Evolutionary conservation across 2,113 vertebrate species (phyloP), one percentile per base, ranked within the genome.

Genomic region (Leptosomus discolor): DNA sequence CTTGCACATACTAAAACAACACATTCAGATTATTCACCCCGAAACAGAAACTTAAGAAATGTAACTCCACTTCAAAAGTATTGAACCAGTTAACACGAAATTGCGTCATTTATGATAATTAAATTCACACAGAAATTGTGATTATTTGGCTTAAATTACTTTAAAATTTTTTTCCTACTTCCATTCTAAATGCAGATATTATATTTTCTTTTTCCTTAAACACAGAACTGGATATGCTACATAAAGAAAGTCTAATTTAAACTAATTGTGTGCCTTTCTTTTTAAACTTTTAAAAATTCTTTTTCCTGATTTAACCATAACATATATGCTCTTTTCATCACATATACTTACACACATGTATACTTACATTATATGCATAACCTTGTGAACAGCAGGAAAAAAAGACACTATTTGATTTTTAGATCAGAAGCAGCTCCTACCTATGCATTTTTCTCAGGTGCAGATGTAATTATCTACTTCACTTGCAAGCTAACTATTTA

Each of bases 1-100:
- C 36, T 36, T 0, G 0, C 57, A 18, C 12, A 26, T 5, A 34
- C 19, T 23, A 58, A 92, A 27, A 1, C 41, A 79, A 36, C 3
- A 18, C 15, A 3, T 64, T 63, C 0, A 10, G 22, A 58, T 46
- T 58, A 45, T 19, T 71, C 43, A 68, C 4, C 60, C 30, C 80
- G 75, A 65, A 93, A 4, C 4, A 86, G n/a, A 91, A 87, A 63
- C 0, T 2, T 11, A 32, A 69, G 46, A 85, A 85, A 79, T 2
- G 5, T 10, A 70, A 64, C 57, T 50, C 43, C 2, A 2, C 30
- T 75, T 88, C 53, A 51, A n/a, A 88, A 84, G 43, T 74, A 94
- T 16, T 1, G 2, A 87, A 71, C 36, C 53, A 56, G 39, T 85
- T 90, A 78, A 89, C 2, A 20, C 34, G 43, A 43, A 91, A 81